Evolutionary conservation across 2,113 vertebrate genomes (phyloP).

Genomic region (Vicugna pacos): DNA sequence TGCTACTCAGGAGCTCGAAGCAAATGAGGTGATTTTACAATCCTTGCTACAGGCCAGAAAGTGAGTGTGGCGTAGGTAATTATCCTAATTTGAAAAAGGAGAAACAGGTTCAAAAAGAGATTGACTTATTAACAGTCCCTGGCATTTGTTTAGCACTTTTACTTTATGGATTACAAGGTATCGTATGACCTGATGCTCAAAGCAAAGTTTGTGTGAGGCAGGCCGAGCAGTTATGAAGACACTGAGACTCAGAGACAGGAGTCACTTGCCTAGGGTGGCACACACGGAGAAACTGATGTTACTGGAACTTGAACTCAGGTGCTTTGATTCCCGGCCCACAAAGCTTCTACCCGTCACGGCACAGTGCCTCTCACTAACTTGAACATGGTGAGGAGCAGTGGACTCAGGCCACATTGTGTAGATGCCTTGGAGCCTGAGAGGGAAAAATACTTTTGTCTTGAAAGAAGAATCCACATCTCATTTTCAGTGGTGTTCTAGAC

Average conservation of each 20-base stretch:
- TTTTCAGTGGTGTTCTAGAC: background rate
- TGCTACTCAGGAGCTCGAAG: background rate
- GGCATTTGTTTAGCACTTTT: background rate
- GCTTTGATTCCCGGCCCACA: background rate
- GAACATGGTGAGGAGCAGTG: background rate
- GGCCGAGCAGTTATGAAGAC: background rate
- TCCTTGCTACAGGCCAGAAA: background rate
- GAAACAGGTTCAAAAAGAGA: background rate
- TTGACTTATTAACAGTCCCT: background rate
- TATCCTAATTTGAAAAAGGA: background rate
- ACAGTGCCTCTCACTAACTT: background rate
- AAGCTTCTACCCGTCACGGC: background rate
- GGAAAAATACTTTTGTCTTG: background rate
- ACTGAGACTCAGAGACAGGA: background rate
- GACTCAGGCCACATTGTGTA: accelerated
- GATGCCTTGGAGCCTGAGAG: background rate
- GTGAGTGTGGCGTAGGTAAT: background rate
- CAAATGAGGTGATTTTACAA: background rate
- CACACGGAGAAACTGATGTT: background rate
- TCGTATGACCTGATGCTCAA: background rate
- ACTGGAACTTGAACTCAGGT: background rate
- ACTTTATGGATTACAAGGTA: background rate
- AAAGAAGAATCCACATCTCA: background rate
- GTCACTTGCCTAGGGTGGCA: background rate
- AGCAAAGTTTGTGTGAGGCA: background rate